Evolutionary conservation across 1,140 invertebrate species (phyloP), one percentile per base, ranked within the genome.

Genomic region (Dreissena polymorpha): DNA sequence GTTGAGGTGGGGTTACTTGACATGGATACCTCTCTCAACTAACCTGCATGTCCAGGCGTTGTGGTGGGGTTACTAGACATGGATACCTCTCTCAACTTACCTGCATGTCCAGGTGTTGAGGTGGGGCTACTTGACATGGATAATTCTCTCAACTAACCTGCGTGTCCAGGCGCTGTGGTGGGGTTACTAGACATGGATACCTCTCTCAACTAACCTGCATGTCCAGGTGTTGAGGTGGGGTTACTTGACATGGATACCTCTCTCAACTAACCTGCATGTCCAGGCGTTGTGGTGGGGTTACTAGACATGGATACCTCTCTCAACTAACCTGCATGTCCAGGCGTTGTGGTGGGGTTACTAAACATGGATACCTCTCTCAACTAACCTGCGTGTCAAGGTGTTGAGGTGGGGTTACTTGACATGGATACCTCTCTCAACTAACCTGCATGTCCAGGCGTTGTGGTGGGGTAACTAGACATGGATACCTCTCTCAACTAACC

Each of bases 191-290:
- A 73, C 50, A 83, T 51, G 23, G 55, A 83, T 16, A 71, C 71
- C n/a, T 75, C 80, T 60, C 80, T n/a, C n/a, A n/a, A n/a, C n/a
- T n/a, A 27, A 81, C 78, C 78, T 50, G 78, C 78, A 81, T 81
- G 69, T 21, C 78, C 78, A 53, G 78, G 69, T 0, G 49, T 27
- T 18, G 27, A 8, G 12, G 39, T 50, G 27, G 63, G 53, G 18
- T 21, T 76, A 14, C 53, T 60, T 23, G 80, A 73, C 50, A 83
- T 51, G 23, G 55, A 83, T 16, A 71, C 71, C n/a, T 75, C 80
- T 60, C 80, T n/a, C n/a, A n/a, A n/a, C n/a, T n/a, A 27, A 81
- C 78, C 78, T 50, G 78, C 78, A 81, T 81, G 69, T 21, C 78
- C 78, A 53, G 78, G 69, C 5, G 49, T 27, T 18, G 27, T 23